phyloP scores from a whole-genome alignment of 2,888 invertebrate genomes.

The Eutolmus rufibarbis region DNA sequence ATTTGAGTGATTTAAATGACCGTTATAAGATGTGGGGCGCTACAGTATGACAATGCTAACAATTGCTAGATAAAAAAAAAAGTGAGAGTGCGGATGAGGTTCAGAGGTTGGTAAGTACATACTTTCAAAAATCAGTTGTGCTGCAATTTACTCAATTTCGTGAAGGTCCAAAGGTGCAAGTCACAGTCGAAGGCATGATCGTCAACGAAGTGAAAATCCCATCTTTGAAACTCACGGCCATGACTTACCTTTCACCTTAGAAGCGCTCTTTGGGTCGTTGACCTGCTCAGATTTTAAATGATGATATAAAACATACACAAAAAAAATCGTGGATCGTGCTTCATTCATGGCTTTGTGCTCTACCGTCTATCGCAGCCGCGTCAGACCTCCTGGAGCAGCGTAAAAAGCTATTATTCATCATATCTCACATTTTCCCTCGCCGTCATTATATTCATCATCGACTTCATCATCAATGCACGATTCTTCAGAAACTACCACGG shows the following conservation, averaged over 20 bases:
- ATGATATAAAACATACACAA: background rate
- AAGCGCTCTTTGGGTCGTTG: background rate
- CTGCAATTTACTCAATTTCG: background rate
- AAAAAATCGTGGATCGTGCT: background rate
- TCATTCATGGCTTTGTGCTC: constrained; percentile 7
- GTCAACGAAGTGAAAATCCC: background rate
- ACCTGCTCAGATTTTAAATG: constrained; percentile 6
- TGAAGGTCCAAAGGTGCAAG: background rate
- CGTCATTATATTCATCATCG: background rate
- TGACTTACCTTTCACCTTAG: constrained; percentile 27
- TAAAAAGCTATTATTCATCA: background rate
- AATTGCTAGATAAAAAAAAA: background rate
- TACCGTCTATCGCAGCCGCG: background rate
- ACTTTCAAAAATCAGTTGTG: background rate
- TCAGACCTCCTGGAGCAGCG: background rate
- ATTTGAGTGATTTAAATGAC: background rate
- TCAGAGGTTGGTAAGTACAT: background rate
- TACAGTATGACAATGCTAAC: background rate
- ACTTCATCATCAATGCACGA: background rate
- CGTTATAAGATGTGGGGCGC: background rate
- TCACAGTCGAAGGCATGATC: background rate
- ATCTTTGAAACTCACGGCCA: background rate
- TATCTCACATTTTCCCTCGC: background rate
- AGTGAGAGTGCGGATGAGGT: background rate
- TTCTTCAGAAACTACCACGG: background rate